Evolutionary conservation across 1,140 invertebrate genomes (phyloP), one percentile per base, ranked within the genome.

Genomic region (Melanaphis sacchari): DNA sequence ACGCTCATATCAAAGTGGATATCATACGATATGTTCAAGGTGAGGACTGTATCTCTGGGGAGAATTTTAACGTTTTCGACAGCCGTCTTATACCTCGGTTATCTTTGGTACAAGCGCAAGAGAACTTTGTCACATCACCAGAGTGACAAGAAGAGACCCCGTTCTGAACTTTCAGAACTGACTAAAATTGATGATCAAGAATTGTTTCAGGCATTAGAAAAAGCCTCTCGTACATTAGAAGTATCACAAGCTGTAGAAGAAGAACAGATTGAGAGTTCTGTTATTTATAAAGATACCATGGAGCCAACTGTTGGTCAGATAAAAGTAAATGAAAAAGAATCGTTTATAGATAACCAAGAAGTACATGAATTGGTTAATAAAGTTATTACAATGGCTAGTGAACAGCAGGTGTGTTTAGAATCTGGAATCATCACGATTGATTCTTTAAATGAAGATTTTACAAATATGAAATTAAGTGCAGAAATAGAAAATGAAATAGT

Each of bases 31-130:
- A 41, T 93, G 88, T 93, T 94, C 94, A 54, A 94, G 91, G 90
- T 93, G 94, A 90, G 90, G 94, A 40, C 94, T 94, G 94, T 94
- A 90, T 84, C 59, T 40, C 93, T 89, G 84, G 66, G 89, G 93
- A 88, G 81, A 92, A 89, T 46, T 90, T 93, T 40, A 93, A 94
- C 46, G 93, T 94, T 46, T 81, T 94, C 41, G 94, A 94, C 84
- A 94, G 94, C 91, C 94, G 94, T 91, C 93, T 94, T 66, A 91
- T 94, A 66, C 94, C 94, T 59, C 94, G 94, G 91, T 94, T 94
- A 94, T 92, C 91, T 92, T 92, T 92, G 91, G 91, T 92, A 92
- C 91, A 92, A 92, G 91, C 91, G 91, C 91, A 92, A 92, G 91
- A 92, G 91, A 81, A 46, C 66, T 92, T 92, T 92, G 91, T 92